Percentiles rank a stretch among this genome's conserved stretches.
phyloP scores from a whole-genome alignment of 2,888 invertebrate genomes.

The Zygogramma bicolorata region DNA sequence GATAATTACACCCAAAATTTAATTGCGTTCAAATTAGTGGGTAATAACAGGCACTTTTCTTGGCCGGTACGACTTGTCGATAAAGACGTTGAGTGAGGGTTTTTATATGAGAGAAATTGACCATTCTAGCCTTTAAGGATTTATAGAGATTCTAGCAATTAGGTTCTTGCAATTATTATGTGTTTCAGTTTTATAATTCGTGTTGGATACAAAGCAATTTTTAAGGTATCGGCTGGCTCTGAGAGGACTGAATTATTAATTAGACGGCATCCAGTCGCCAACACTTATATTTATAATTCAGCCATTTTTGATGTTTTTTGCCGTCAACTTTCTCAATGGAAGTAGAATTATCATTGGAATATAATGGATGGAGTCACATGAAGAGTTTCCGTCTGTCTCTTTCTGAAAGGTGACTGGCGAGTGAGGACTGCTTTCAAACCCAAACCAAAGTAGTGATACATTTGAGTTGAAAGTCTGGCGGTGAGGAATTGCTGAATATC shows the following conservation, averaged over 20 bases:
- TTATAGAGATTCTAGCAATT: conserved; percentile 52
- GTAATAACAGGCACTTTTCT: conserved; percentile 65
- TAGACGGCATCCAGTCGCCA: conserved; percentile 51
- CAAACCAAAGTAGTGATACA: too few relatives aligned
- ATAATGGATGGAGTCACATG: neutral
- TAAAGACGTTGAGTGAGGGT: conserved; percentile 39
- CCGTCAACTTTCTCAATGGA: neutral
- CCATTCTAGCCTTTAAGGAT: conserved; percentile 48
- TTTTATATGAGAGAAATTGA: conserved; percentile 28
- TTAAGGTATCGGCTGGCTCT: conserved; percentile 44
- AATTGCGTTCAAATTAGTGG: conserved; percentile 66
- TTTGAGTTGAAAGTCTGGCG: too few relatives aligned
- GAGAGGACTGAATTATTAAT: conserved; percentile 47
- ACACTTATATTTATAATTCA: conserved; percentile 47
- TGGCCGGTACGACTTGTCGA: conserved; percentile 44
- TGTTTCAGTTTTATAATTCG: conserved; percentile 62
- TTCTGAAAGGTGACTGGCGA: too few relatives aligned
- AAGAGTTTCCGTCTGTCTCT: too few relatives aligned
- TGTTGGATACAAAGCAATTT: conserved; percentile 60
- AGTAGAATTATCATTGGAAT: neutral
- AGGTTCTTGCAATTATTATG: conserved; percentile 63
- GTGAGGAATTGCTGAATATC: too few relatives aligned
- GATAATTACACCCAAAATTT: conserved; percentile 65
- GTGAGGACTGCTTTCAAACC: too few relatives aligned
- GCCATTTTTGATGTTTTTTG: conserved; percentile 1